These are phyloP conservation scores for Amyelois transitella DNA, from an alignment of 1,140 invertebrate species.

Conservation along the genomic window DNA sequence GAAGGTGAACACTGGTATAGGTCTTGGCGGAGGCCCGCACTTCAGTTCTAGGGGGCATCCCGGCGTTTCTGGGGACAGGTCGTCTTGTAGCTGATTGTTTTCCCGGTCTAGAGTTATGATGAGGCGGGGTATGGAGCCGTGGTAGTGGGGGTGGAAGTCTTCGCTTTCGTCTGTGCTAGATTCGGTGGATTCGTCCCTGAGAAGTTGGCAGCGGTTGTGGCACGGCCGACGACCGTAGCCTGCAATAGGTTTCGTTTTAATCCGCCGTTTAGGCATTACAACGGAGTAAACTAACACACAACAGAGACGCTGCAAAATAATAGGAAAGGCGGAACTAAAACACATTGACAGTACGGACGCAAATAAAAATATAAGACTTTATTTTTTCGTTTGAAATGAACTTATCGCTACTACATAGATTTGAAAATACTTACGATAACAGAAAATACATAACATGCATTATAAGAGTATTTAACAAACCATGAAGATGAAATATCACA, in stretches of 20 bases:
- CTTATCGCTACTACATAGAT: no score
- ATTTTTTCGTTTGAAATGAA: no score
- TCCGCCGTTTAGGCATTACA: neutral
- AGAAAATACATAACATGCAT: neutral
- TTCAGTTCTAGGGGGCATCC: slow-evolving; percentile 48
- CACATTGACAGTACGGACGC: slow-evolving; percentile 7
- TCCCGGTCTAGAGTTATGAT: slow-evolving; percentile 60
- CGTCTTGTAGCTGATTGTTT: slow-evolving; percentile 56
- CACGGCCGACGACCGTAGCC: slow-evolving; percentile 49
- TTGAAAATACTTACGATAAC: neutral
- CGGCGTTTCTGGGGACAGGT: slow-evolving; percentile 54
- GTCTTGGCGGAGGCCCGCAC: slow-evolving; percentile 16
- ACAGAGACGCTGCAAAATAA: slow-evolving; percentile 9
- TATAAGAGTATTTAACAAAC: no score
- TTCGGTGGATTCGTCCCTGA: slow-evolving; percentile 58
- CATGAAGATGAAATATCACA: no score
- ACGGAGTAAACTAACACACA: neutral
- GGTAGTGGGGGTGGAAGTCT: slow-evolving; percentile 45
- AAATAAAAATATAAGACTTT: slow-evolving; percentile 1
- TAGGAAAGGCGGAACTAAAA: slow-evolving; percentile 6
- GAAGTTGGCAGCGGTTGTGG: slow-evolving; percentile 41
- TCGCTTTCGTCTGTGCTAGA: slow-evolving; percentile 69
- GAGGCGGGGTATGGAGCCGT: slow-evolving; percentile 59
- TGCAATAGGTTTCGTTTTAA: slow-evolving; percentile 30
- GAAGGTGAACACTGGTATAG: slow-evolving; percentile 62